Base-by-base conservation (phyloP, 2,113 vertebrate genomes). In the Axis porcinus region DNA sequence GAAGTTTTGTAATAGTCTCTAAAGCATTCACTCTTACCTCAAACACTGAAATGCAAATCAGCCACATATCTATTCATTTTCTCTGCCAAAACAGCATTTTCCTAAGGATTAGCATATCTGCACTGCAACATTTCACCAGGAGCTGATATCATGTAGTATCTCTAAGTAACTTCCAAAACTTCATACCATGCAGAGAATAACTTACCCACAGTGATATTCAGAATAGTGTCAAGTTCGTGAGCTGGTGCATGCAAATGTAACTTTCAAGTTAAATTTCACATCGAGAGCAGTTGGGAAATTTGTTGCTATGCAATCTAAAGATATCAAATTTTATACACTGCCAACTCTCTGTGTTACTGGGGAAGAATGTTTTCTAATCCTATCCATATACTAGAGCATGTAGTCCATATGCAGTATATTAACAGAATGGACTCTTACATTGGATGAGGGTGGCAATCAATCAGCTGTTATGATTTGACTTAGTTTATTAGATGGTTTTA, bases 101-200 rank as follows among this genome's bases (percentile, higher is more conserved):
- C 40, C 58, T 76, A n/a, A 89, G 47, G 19, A 95, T 82, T 95
- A 58, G 43, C 28, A 57, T 86, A 64, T 88, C 83, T 97, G 40
- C 45, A 88, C 40, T 93, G 96, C 76, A 96, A 89, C 81, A 86
- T 90, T 97, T 92, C 70, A 89, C 67, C 79, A 95, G 88, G 60
- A 89, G 43, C 70, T 89, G 70, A 95, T 90, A 96, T 96, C 85
- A 81, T 93, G 52, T 67, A 88, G 82, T 62, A 97, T 95, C 52
- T 93, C 96, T 94, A 94, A 98, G 92, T 95, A 94, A 92, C 85
- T 96, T 76, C 62, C 36, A 90, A 96, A 96, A 90, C 79, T 81
- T 57, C 30, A 62, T 82, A 64, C 15, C 36, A 81, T 64, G 17
- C 14, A 81, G 81, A 93, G 81, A 95, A 91, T 81, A 94, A 85